Conservation (phyloP, 2,113 vertebrate species). For the Tachuris rubrigastra region DNA sequence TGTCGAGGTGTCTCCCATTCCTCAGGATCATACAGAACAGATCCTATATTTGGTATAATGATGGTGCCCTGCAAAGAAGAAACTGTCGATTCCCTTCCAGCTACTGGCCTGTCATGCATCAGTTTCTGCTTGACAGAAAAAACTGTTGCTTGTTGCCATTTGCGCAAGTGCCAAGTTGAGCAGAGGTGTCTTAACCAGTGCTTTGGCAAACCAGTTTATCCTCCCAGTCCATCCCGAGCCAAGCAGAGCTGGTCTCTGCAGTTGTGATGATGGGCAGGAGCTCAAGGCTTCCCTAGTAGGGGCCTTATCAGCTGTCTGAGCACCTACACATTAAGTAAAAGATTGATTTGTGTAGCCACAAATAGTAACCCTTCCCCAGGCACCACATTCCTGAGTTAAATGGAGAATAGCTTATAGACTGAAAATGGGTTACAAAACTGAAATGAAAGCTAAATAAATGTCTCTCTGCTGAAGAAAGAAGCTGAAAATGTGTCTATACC, state of each 20-base stretch:
- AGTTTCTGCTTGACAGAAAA: neutral
- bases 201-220: neutral
- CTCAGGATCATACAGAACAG: slow-evolving; percentile 58
- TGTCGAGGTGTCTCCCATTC: slow-evolving; percentile 62
- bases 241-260: neutral
- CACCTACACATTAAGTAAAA: neutral
- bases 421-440: neutral
- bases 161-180: neutral
- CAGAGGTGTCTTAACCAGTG: neutral
- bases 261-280: neutral
- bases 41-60: slow-evolving; percentile 60
- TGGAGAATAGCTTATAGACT: neutral
- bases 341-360: neutral
- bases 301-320: neutral
- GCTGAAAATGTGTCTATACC: neutral
- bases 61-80: slow-evolving; percentile 52
- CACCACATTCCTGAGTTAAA: neutral
- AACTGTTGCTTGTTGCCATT: neutral
- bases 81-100: neutral
- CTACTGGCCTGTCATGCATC: neutral
- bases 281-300: neutral
- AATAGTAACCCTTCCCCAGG: neutral
- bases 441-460: neutral
- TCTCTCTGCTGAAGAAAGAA: neutral
- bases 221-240: neutral